Conservation (phyloP, 30 jellyfish, hydroid and myxozoan species). For the Mastigias papua region DNA sequence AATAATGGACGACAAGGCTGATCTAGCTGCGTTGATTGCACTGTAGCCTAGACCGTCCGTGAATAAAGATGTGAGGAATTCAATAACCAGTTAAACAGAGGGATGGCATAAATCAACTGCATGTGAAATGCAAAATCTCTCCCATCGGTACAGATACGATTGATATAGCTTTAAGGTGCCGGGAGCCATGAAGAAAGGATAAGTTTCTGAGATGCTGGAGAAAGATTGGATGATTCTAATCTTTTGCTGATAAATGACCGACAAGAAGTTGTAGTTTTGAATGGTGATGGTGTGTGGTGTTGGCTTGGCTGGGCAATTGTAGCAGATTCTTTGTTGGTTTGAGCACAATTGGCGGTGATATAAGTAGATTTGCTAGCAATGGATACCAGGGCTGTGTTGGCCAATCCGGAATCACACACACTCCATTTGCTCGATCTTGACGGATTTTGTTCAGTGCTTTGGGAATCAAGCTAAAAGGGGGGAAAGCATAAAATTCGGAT, state of each 20-base stretch:
- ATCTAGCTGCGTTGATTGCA: too few species aligned
- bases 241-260: background rate
- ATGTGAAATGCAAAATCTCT: background rate
- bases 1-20: too few species aligned
- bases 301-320: background rate
- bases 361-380: background rate
- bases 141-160: background rate
- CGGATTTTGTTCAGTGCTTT: background rate
- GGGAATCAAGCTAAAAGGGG: constrained; percentile 42
- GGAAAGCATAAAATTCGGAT: constrained; percentile 57
- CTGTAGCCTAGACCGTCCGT: too few species aligned
- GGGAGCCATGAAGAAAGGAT: background rate
- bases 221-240: background rate
- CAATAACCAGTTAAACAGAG: too few species aligned
- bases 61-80: too few species aligned
- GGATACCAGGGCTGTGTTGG: constrained; percentile 29
- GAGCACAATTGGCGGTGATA: background rate
- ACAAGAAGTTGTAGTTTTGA: background rate
- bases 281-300: constrained; percentile 3
- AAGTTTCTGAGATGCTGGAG: background rate
- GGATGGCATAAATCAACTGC: too few species aligned
- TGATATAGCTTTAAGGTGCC: background rate
- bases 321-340: constrained; percentile 8
- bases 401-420: constrained; percentile 17
- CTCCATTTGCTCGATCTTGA: constrained; percentile 7